Percentiles rank a stretch among this genome's conserved stretches.
Evolutionary conservation across 2,797 vertebrate genomes (phyloP).

Genomic region (Arctocebus calabarensis): DNA sequence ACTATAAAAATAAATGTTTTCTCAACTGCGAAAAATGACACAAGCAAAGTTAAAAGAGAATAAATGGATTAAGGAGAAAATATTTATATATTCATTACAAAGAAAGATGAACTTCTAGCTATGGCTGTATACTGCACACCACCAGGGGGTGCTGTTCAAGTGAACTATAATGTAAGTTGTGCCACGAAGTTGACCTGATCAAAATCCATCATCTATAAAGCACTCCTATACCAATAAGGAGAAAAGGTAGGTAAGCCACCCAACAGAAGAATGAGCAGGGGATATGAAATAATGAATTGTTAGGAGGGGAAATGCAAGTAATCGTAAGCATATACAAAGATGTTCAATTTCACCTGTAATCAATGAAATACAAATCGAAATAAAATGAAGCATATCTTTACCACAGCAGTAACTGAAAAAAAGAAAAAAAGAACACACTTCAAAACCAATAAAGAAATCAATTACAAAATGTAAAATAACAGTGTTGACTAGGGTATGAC

Average conservation of each 20-base stretch:
- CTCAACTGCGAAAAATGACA: background rate
- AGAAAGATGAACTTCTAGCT: background rate
- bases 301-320: conserved; percentile 6
- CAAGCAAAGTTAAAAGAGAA: conserved; percentile 42
- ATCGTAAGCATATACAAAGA: background rate
- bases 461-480: background rate
- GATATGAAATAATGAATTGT: background rate
- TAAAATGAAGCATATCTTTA: background rate
- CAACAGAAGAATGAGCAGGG: background rate
- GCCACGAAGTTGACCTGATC: background rate
- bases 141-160: background rate
- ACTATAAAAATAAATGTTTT: conserved; percentile 1
- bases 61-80: background rate
- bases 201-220: conserved; percentile 17
- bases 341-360: background rate
- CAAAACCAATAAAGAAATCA: background rate
- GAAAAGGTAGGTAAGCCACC: background rate
- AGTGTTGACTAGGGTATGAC: background rate
- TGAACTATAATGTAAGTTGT: background rate
- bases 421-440: background rate
- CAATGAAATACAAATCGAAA: conserved; percentile 30
- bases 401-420: background rate
- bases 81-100: background rate
- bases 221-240: background rate
- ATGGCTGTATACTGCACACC: background rate